Evolutionary conservation across 2,888 invertebrate genomes (phyloP), one percentile per base, ranked within the genome.

Genomic region (Athripsodes cinereus): DNA sequence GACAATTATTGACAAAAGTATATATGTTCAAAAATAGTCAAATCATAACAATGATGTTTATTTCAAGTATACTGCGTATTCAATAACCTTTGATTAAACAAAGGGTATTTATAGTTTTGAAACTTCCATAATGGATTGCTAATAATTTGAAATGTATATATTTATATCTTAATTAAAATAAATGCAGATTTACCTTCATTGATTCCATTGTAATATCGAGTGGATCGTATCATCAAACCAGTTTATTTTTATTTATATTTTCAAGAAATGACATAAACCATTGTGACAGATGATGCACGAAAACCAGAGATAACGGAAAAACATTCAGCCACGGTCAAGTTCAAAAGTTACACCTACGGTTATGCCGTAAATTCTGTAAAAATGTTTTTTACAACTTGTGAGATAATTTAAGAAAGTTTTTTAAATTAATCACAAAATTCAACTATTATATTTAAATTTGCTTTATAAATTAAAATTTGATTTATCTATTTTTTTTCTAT

Each of bases 141-240:
- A 22, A 22, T 22, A 31, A 18, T 22, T 16, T 51, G 22, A 22
- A 53, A 20, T 46, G 16, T 8, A 40, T 8, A 16, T 19, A 48
- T 8, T 5, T 8, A 48, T 5, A 5, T 48, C 11, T 21, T 5
- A 46, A 35, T 20, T 55, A 61, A 22, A 55, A 58, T 50, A 60
- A 40, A 40, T 40, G 13, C 13, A 16, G 13, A 8, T 52, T 46
- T 61, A 63, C 60, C 60, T 62, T 55, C 55, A 64, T 52, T 53
- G 31, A 60, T 52, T 48, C 62, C 62, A 63, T 60, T 13, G 40
- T n/a, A 40, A 35, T 6, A 1, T 19, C 1, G 1, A 19, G 22
- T 16, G 2, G 13, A 13, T 21, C 13, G 40, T 21, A 16, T n/a
- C 22, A 35, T 40, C 2, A 22, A 21, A n/a, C 44, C 20, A 20